Percentiles rank a stretch among this genome's conserved stretches.
phyloP scores from a whole-genome alignment of 2,888 invertebrate genomes.

The Blera fallax region DNA sequence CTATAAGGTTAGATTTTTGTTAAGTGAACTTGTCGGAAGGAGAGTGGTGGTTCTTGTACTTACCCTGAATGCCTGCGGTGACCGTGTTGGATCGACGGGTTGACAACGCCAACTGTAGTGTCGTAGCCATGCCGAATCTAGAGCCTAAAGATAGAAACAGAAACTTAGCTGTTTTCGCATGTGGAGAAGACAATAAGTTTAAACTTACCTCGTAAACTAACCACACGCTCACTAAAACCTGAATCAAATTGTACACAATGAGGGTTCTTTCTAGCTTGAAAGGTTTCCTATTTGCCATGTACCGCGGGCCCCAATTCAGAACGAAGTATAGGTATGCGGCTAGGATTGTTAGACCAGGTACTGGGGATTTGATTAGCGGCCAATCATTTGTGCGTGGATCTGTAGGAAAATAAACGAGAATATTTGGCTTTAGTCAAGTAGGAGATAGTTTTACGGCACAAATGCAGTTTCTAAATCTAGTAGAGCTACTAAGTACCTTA shows the following conservation, averaged over 20 bases:
- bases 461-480: too few relatives aligned
- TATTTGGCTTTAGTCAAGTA: too few relatives aligned
- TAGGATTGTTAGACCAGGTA: constrained; percentile 87
- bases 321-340: constrained; percentile 88
- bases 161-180: background rate
- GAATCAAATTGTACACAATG: constrained; percentile 93
- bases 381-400: constrained; percentile 86
- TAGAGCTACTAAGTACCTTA: too few relatives aligned
- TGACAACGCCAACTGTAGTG: constrained; percentile 95
- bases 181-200: background rate
- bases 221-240: constrained; percentile 92
- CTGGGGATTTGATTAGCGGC: constrained; percentile 87
- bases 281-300: constrained; percentile 94
- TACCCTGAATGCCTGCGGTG: constrained; percentile 91
- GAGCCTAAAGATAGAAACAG: constrained; percentile 83
- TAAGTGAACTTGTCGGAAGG: background rate
- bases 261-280: constrained; percentile 90
- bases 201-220: constrained; percentile 84
- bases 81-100: constrained; percentile 91
- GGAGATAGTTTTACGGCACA: too few relatives aligned
- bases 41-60: constrained; percentile 75
- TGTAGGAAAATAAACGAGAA: constrained; percentile 74
- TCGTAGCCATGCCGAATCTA: constrained; percentile 89
- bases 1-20: constrained; percentile 79
- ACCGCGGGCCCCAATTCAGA: constrained; percentile 89